Conservation (phyloP, 1,140 invertebrate species). For the Subanguina moxae region DNA sequence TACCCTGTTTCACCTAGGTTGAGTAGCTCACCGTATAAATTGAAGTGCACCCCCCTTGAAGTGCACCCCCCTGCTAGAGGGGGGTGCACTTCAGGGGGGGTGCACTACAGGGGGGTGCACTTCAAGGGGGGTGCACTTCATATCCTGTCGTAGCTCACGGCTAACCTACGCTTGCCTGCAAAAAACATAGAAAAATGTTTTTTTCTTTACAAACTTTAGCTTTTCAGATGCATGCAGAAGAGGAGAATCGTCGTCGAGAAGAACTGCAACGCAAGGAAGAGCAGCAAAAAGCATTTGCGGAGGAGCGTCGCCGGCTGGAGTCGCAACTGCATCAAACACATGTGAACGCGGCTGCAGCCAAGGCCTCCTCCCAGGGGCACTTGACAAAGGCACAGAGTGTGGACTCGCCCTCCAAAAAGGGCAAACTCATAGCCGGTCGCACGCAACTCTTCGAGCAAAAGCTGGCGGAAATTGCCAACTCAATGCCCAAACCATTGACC, state of each 20-base stretch:
- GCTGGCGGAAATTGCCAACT: constrained; percentile 22
- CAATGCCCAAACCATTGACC: constrained; percentile 22
- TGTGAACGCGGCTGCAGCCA: constrained; percentile 15
- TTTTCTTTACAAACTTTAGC: not conserved
- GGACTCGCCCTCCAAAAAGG: constrained; percentile 21
- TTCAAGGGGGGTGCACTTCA: too few relatives aligned
- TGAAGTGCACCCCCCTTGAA: too few relatives aligned
- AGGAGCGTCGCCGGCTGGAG: constrained; percentile 32
- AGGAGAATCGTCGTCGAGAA: constrained; percentile 40
- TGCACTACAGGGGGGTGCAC: too few relatives aligned
- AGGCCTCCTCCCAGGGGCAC: not conserved
- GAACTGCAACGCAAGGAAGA: constrained; percentile 27
- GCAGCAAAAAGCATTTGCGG: constrained; percentile 37
- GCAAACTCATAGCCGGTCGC: constrained; percentile 36
- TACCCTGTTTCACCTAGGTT: too few relatives aligned
- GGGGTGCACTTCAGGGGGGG: too few relatives aligned
- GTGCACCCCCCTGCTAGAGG: too few relatives aligned
- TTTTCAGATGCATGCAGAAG: constrained; percentile 38
- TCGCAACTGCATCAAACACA: constrained; percentile 34
- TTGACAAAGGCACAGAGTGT: not conserved
- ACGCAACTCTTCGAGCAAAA: constrained; percentile 43
- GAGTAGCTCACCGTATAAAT: too few relatives aligned
- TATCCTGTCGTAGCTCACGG: too few relatives aligned
- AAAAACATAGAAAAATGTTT: too few relatives aligned
- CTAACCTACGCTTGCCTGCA: too few relatives aligned